phyloP scores from a whole-genome alignment of 1,140 invertebrate genomes.

The Scaptomyza graminum region DNA sequence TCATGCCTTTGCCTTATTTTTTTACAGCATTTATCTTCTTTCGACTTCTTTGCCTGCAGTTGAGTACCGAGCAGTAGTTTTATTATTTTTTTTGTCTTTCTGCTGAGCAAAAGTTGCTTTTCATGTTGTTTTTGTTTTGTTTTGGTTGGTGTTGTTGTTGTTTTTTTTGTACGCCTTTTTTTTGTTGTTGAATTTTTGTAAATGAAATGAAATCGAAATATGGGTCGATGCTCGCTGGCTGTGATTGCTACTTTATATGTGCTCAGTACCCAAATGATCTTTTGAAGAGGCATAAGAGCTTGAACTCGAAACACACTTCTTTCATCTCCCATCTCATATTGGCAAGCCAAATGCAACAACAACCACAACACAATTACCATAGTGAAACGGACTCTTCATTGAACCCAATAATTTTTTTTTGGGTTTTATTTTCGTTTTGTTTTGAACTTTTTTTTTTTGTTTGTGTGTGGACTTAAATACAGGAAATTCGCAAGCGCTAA shows the following conservation, averaged over 20 bases:
- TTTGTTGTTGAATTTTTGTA: conserved; percentile 71
- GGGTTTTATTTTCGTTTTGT: background rate
- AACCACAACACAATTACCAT: conserved; percentile 5
- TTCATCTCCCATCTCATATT: conserved; percentile 36
- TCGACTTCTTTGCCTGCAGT: conserved; percentile 76
- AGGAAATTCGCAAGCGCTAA: conserved; percentile 1
- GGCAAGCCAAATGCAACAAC: conserved; percentile 18
- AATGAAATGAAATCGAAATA: conserved; percentile 79
- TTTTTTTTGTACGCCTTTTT: conserved; percentile 34
- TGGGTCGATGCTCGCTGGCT: conserved; percentile 64
- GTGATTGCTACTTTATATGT: background rate
- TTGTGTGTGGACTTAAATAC: background rate
- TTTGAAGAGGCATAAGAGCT: conserved; percentile 46
- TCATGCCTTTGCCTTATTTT: conserved; percentile 73
- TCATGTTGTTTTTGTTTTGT: conserved; percentile 42
- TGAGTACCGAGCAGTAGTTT: conserved; percentile 58
- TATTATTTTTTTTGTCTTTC: background rate
- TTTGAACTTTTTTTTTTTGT: background rate
- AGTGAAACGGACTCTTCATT: conserved; percentile 2
- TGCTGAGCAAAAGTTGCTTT: conserved; percentile 52
- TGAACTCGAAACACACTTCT: conserved; percentile 71
- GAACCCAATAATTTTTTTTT: conserved; percentile 1
- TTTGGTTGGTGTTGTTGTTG: conserved; percentile 11
- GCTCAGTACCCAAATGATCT: conserved; percentile 39
- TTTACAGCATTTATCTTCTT: conserved; percentile 75